Evolutionary conservation across 2,888 invertebrate species (phyloP).

Genomic region (Pecten maximus): DNA sequence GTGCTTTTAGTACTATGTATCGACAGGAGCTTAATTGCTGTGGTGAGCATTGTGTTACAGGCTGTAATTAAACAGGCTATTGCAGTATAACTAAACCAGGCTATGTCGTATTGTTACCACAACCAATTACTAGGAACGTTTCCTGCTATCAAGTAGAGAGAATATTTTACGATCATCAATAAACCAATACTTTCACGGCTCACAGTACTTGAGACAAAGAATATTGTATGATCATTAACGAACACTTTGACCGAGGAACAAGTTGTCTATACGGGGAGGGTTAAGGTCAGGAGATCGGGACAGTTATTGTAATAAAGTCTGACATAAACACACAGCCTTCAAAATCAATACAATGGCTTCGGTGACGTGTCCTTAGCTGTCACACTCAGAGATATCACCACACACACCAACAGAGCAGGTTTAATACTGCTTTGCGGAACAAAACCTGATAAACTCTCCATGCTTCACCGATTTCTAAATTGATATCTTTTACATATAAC

Average conservation of each 20-base stretch:
- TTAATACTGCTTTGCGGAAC: background rate
- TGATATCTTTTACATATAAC: background rate
- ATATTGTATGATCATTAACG: conserved; percentile 3
- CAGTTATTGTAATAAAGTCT: conserved; percentile 30
- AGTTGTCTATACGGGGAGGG: background rate
- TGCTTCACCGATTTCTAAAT: background rate
- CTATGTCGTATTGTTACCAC: background rate
- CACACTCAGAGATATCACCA: background rate
- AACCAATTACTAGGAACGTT: background rate
- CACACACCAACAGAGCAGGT: background rate
- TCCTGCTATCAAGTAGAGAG: background rate
- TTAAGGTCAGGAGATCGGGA: background rate
- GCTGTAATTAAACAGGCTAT: conserved; percentile 11
- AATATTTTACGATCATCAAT: background rate
- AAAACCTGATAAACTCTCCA: background rate
- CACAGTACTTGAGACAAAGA: conserved; percentile 30
- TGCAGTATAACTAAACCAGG: background rate
- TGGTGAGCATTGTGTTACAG: background rate
- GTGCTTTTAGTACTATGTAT: background rate
- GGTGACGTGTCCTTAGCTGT: background rate
- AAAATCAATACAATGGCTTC: background rate
- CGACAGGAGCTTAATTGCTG: background rate
- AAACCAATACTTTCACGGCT: conserved; percentile 29
- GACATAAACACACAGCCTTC: conserved; percentile 19
- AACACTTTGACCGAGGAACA: background rate